Percentiles rank a stretch among this genome's conserved stretches.
These are phyloP conservation scores for Natator depressus DNA, from an alignment of 2,113 vertebrate species.

Conservation along the genomic window DNA sequence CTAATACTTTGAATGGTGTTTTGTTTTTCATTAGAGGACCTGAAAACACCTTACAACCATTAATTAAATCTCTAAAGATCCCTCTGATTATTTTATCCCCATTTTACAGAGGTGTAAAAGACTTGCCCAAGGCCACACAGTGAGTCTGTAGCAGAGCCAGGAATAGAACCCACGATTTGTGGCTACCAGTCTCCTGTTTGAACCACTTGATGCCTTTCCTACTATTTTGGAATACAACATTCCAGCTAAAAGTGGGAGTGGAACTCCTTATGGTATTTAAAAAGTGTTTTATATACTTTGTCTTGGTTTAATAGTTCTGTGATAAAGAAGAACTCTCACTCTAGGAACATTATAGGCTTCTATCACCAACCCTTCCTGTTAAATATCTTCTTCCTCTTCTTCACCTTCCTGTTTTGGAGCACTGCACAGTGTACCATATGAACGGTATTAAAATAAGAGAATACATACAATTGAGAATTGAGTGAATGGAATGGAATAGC, in stretches of 20 bases:
- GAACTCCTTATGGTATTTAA: not conserved
- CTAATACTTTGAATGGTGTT: not conserved
- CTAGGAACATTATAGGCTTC: fast-evolving
- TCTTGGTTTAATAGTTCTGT: not conserved
- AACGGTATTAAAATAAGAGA: not conserved
- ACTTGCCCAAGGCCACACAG: not conserved
- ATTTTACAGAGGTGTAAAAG: not conserved
- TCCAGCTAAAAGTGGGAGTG: slow-evolving; percentile 1
- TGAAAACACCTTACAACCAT: not conserved
- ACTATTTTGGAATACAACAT: not conserved
- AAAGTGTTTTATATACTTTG: not conserved
- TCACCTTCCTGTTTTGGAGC: not conserved
- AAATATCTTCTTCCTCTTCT: not conserved
- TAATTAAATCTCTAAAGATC: slow-evolving; percentile 1
- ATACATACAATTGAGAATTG: not conserved
- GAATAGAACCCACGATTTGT: not conserved
- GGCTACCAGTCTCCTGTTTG: too few species aligned
- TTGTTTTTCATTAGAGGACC: not conserved
- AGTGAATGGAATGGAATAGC: not conserved
- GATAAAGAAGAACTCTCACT: not conserved
- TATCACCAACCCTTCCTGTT: not conserved
- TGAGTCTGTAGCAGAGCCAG: not conserved
- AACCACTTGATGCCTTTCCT: not conserved
- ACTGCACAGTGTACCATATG: not conserved
- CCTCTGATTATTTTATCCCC: not conserved